Evolutionary conservation across 2,888 invertebrate genomes (phyloP).

Genomic region (Phrixothrix hirtus): DNA sequence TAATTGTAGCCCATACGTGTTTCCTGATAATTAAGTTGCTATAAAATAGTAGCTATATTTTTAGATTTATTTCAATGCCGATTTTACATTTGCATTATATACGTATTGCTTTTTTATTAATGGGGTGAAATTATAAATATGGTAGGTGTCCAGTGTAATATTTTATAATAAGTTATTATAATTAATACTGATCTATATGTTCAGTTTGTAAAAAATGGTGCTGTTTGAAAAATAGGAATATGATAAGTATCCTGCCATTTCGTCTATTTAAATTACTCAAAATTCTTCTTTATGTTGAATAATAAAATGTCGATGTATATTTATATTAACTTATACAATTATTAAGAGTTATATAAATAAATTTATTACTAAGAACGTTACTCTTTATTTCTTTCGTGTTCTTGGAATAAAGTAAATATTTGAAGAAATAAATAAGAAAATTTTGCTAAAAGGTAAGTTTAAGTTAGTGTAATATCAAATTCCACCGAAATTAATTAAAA

Average conservation of each 20-base stretch:
- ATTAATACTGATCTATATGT: not conserved
- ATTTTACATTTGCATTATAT: conserved; percentile 1
- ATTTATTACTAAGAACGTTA: conserved; percentile 8
- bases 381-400: not conserved
- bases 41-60: too few species aligned
- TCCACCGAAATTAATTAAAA: too few species aligned
- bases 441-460: too few species aligned
- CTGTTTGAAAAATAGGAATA: conserved; percentile 5
- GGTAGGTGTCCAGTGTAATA: too few species aligned
- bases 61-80: not conserved
- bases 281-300: conserved; percentile 2
- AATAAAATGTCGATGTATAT: conserved; percentile 23
- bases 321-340: conserved; percentile 18
- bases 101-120: conserved; percentile 9
- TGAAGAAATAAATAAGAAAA: too few species aligned
- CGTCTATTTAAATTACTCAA: conserved; percentile 6
- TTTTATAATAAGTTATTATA: too few species aligned
- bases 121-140: not conserved
- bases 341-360: conserved; percentile 21
- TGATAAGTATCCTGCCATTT: conserved; percentile 15
- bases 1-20: not conserved
- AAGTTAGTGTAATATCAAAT: too few species aligned
- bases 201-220: not conserved
- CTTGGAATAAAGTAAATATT: not conserved
- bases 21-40: too few species aligned